Evolutionary conservation across 2,797 vertebrate genomes (phyloP).

Genomic region (Toxotes lorentzi): DNA sequence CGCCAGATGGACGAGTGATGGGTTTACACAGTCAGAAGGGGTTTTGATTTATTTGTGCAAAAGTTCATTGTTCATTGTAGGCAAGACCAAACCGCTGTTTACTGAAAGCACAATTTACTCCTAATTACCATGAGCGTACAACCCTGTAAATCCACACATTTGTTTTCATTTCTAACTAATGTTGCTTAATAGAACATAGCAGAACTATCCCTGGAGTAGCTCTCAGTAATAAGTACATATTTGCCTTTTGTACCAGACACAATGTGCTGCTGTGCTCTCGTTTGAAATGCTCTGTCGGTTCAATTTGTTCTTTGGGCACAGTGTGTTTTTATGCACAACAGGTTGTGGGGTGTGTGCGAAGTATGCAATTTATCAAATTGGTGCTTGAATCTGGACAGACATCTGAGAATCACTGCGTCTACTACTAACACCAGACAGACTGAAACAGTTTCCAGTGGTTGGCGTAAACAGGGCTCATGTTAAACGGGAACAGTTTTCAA

Average conservation of each 20-base stretch:
- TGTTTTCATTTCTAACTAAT: conserved; percentile 20
- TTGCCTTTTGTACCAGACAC: conserved; percentile 29
- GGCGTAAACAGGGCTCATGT: conserved; percentile 62
- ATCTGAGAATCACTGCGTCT: conserved; percentile 66
- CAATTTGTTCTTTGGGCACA: conserved; percentile 52
- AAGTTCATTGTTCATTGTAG: conserved; percentile 9
- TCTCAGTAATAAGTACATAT: conserved; percentile 22
- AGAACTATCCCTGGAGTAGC: neutral
- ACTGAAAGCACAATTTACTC: conserved; percentile 34
- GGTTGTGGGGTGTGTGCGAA: conserved; percentile 44
- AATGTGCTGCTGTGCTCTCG: neutral
- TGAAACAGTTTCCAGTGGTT: conserved; percentile 54
- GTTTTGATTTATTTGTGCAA: conserved; percentile 13
- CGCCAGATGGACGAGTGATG: neutral
- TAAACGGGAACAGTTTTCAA: conserved; percentile 56
- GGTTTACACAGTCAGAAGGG: neutral
- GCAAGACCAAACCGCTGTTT: conserved; percentile 14
- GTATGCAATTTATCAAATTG: conserved; percentile 67
- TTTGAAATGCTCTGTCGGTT: conserved; percentile 23
- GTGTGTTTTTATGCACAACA: conserved; percentile 61
- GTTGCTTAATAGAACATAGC: conserved; percentile 10
- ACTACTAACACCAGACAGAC: conserved; percentile 46
- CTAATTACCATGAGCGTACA: conserved; percentile 1
- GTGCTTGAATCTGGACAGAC: conserved; percentile 64
- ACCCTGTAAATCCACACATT: conserved; percentile 22